A percentile compares a stretch with the other conserved stretches of the same genome.
Evolutionary conservation across 2,797 vertebrate species (phyloP).

Genomic region (Brotula barbata): DNA sequence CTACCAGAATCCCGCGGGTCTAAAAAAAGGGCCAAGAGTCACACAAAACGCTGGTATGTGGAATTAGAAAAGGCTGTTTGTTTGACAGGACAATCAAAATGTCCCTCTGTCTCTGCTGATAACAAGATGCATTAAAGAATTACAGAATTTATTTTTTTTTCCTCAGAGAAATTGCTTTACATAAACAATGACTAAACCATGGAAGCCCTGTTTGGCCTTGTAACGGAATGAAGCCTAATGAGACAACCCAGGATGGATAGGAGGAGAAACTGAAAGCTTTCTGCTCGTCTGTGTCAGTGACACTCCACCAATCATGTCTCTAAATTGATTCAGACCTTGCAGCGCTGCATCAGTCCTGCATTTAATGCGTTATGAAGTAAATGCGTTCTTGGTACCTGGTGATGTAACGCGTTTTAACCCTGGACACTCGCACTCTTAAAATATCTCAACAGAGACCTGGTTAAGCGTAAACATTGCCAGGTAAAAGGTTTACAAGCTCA

Average conservation of each 20-base stretch:
- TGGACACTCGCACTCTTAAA: no score
- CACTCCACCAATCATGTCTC: constrained; percentile 55
- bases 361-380: constrained; percentile 44
- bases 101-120: constrained; percentile 40
- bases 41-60: constrained; percentile 62
- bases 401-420: no score
- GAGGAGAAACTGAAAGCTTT: constrained; percentile 39
- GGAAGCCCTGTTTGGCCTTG: constrained; percentile 54
- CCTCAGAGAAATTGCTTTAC: constrained; percentile 58
- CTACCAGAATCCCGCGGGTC: constrained; percentile 51
- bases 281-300: constrained; percentile 48
- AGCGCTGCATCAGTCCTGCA: no score
- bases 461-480: no score
- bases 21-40: constrained; percentile 46
- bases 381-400: constrained; percentile 31
- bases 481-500: no score
- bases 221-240: constrained; percentile 69
- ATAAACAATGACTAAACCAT: constrained; percentile 62
- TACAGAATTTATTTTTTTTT: constrained; percentile 13
- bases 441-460: no score
- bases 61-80: constrained; percentile 64
- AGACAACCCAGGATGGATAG: constrained; percentile 62
- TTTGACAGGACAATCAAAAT: constrained; percentile 50
- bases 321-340: constrained; percentile 46
- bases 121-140: constrained; percentile 45